Base-by-base conservation (phyloP, 2,888 invertebrate genomes). In the Exephanes ischioxanthus region DNA sequence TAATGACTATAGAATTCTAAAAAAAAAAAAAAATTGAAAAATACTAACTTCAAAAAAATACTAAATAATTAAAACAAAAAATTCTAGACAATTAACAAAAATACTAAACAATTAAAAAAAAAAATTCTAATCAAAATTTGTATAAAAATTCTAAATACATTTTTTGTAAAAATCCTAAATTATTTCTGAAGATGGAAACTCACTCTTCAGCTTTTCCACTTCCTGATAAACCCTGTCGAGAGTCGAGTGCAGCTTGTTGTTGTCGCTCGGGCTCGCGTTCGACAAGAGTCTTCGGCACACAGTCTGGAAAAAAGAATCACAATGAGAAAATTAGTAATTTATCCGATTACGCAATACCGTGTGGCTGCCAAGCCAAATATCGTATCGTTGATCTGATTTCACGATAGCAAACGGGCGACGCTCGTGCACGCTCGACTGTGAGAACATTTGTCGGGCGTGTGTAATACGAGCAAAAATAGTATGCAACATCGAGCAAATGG, bases 151-250 rank as follows among this genome's bases (percentile, higher is more conserved):
- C 30, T 30, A 30, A 30, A 30, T 0, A 4, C 3, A 30, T 4
- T 30, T 30, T 30, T 30, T 30, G 4, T 30, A 4, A 71, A 51
- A 71, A 19, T 26, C 30, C 1, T 19, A 9, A 80, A 14, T 85
- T 66, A 26, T 84, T n/a, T 55, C 9, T 26, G 61, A 16, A 14
- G 4, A 30, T 22, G 41, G 68, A 66, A 58, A 90, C 94, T 93
- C 89, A 94, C 94, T 92, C 91, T 93, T 94, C 22, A 94, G 89
- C 89, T 94, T 94, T 81, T 94, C 94, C 71, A 94, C 92, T 85
- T 94, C 94, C 85, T 94, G 94, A 78, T 94, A 94, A 68, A 94
- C 90, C 83, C 94, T 92, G 87, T 94, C 93, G 77, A 94, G 89
- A 51, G 93, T 91, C 45, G 92, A 88, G 80, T 93, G 93, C 41